These are phyloP conservation scores for Anthopleura sola DNA, from an alignment of 64 coral and sea anemone genomes.

Conservation along the genomic window DNA sequence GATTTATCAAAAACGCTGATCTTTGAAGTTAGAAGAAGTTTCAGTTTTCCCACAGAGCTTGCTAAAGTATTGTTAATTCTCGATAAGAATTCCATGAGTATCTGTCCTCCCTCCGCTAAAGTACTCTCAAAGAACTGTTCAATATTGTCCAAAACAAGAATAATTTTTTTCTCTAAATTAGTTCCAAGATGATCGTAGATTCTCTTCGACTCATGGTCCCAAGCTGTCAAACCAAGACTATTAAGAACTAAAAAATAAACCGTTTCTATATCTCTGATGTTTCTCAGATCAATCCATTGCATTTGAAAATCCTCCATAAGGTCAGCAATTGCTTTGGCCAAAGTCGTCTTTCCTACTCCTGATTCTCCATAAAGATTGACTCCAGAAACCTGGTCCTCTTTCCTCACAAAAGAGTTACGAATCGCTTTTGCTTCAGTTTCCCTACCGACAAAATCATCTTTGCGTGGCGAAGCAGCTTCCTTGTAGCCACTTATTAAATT, in stretches of 20 bases:
- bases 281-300: slow-evolving; percentile 21
- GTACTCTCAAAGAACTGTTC: slow-evolving; percentile 15
- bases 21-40: slow-evolving; percentile 29
- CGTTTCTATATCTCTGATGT: slow-evolving; percentile 9
- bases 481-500: not conserved
- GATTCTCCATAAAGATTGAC: slow-evolving; percentile 28
- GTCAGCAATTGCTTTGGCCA: slow-evolving; percentile 22
- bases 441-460: not conserved
- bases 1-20: not conserved
- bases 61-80: not conserved
- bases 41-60: not conserved
- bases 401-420: not conserved
- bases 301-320: not conserved
- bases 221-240: not conserved
- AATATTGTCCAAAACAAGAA: slow-evolving; percentile 39
- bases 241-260: slow-evolving; percentile 23
- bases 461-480: not conserved
- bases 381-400: not conserved
- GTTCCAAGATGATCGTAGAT: slow-evolving; percentile 8
- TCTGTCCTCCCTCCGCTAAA: not conserved
- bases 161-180: not conserved
- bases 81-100: not conserved
- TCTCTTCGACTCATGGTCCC: not conserved
- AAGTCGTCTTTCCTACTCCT: slow-evolving; percentile 34
- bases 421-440: not conserved